These are phyloP conservation scores for Galerucella nymphaeae DNA, from an alignment of 2,888 invertebrate species.

Conservation along the genomic window DNA sequence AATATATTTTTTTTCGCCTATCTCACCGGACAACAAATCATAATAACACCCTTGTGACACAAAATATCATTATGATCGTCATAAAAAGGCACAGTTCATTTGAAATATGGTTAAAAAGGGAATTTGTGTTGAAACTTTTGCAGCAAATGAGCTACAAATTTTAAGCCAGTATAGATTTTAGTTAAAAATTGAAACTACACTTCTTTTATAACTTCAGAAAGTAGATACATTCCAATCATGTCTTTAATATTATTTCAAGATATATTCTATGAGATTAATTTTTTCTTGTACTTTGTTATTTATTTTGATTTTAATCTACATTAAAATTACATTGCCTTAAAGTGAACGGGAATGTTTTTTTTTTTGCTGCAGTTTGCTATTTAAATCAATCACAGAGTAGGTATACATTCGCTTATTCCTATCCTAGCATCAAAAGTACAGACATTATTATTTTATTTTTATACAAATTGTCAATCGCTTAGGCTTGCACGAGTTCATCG, in stretches of 20 bases:
- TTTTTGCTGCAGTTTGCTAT: background rate
- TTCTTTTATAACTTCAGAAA: too few species aligned
- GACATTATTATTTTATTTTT: background rate
- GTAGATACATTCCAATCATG: too few species aligned
- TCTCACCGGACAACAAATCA: too few species aligned
- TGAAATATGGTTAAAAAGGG: background rate
- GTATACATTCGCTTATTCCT: background rate
- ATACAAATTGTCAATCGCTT: background rate
- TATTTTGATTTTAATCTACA: constrained; percentile 3
- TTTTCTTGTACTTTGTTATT: constrained; percentile 5
- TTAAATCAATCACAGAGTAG: background rate
- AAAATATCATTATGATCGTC: background rate
- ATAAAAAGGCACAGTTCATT: background rate
- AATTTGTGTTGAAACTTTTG: too few species aligned
- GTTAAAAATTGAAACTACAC: background rate
- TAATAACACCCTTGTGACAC: too few species aligned
- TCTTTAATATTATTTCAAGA: too few species aligned
- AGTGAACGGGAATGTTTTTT: background rate
- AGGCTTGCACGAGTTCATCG: background rate
- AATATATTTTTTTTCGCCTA: too few species aligned
- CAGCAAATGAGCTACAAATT: background rate
- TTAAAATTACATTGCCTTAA: background rate
- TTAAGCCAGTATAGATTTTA: background rate
- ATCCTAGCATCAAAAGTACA: background rate
- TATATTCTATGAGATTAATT: background rate